These are phyloP conservation scores for Drosophila paracracens DNA, from an alignment of 2,888 invertebrate genomes.

Conservation along the genomic window DNA sequence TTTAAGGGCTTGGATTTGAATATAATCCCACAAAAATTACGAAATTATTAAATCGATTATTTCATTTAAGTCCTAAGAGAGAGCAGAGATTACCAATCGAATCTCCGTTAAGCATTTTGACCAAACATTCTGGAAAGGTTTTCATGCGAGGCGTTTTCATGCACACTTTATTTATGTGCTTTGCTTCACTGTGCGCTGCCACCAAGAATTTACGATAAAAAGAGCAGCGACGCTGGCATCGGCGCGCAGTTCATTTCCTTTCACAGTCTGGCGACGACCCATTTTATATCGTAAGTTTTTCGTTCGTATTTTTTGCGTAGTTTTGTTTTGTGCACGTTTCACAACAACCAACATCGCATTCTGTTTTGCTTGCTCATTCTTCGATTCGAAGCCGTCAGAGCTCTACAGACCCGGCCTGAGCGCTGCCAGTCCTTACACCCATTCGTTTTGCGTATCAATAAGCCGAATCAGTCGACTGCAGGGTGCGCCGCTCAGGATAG, in stretches of 20 bases:
- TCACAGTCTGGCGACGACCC: slow-evolving; percentile 11
- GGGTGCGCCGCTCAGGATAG: slow-evolving; percentile 19
- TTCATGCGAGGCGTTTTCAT: neutral
- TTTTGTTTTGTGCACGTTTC: slow-evolving; percentile 69
- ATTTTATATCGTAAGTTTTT: slow-evolving; percentile 54
- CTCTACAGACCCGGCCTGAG: slow-evolving; percentile 13
- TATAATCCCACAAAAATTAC: neutral
- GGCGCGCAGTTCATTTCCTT: slow-evolving; percentile 24
- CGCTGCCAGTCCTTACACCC: slow-evolving; percentile 19
- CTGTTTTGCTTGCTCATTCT: slow-evolving; percentile 70
- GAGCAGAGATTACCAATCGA: neutral
- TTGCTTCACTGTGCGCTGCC: slow-evolving; percentile 39
- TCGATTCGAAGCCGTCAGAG: slow-evolving; percentile 22
- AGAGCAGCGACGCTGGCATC: slow-evolving; percentile 27
- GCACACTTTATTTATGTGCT: neutral
- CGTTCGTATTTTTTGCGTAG: slow-evolving; percentile 52
- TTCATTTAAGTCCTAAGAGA: neutral
- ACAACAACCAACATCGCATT: slow-evolving; percentile 73
- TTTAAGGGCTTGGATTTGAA: neutral
- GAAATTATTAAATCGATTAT: neutral
- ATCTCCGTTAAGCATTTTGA: neutral
- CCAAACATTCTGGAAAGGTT: neutral
- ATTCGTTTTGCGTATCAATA: slow-evolving; percentile 6
- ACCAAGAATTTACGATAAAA: slow-evolving; percentile 49
- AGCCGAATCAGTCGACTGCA: slow-evolving; percentile 15